A percentile compares a stretch with the other conserved stretches of the same genome.
Evolutionary conservation across 1,140 invertebrate species (phyloP).

Genomic region (Cotesia glomerata): DNA sequence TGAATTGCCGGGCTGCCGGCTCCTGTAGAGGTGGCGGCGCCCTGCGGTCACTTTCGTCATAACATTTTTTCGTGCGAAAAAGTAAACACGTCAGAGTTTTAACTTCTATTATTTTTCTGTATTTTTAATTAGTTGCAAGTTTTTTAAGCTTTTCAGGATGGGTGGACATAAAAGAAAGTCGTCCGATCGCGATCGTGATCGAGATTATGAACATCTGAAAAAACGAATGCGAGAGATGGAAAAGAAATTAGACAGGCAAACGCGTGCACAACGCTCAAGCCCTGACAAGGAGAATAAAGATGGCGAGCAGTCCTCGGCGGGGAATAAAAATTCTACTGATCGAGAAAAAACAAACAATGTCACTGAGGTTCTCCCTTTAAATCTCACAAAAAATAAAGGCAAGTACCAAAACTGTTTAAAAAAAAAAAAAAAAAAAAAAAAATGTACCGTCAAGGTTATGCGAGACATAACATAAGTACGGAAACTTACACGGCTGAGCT

Average conservation of each 20-base stretch:
- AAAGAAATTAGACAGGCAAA: background rate
- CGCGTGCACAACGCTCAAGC: background rate
- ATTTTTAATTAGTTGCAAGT: background rate
- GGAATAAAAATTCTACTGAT: background rate
- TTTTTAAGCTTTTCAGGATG: background rate
- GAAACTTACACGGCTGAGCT: background rate
- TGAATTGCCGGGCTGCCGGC: background rate
- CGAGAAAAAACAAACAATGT: background rate
- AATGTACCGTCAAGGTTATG: background rate
- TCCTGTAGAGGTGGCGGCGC: background rate
- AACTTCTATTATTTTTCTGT: background rate
- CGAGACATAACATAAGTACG: background rate
- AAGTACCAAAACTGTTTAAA: background rate
- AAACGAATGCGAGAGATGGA: background rate
- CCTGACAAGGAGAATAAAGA: background rate
- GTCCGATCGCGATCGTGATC: background rate
- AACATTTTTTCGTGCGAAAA: background rate
- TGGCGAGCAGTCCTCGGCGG: background rate
- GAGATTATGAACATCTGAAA: background rate
- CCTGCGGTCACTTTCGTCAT: background rate
- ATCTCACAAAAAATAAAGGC: background rate
- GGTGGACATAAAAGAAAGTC: background rate
- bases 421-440: too few species aligned
- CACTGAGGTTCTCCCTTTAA: background rate
- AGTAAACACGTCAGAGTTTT: background rate